Conservation (phyloP, 2,888 invertebrate species). For the Aleiodes leptofemur region DNA sequence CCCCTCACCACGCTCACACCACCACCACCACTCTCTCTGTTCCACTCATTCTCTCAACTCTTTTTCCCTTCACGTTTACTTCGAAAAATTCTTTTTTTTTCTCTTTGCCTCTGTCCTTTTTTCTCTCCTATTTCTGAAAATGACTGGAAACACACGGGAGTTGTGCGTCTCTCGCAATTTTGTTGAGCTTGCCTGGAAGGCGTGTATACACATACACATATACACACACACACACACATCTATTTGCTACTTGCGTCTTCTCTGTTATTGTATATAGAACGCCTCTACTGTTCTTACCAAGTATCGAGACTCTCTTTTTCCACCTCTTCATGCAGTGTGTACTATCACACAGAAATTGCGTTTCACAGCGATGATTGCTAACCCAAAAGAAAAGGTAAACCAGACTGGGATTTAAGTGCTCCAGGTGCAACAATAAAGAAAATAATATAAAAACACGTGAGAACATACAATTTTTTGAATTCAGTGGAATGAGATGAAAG, state of each 20-base stretch:
- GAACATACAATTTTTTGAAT: neutral
- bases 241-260: constrained; percentile 15
- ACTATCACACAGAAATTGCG: constrained; percentile 23
- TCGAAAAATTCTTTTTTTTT: neutral
- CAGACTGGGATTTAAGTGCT: constrained; percentile 28
- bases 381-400: constrained; percentile 27
- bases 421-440: constrained; percentile 25
- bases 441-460: constrained; percentile 18
- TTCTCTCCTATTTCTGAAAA: neutral
- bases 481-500: neutral
- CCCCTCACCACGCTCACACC: constrained; percentile 6
- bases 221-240: neutral
- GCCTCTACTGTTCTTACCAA: constrained; percentile 5
- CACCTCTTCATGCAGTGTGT: constrained; percentile 18
- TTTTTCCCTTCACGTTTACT: too few relatives aligned
- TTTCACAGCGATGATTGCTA: constrained; percentile 35
- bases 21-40: neutral
- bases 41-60: neutral
- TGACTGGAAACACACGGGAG: constrained; percentile 12
- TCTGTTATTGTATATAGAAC: constrained; percentile 28
- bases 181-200: constrained; percentile 26
- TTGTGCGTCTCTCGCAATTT: constrained; percentile 29
- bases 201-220: neutral
- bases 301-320: constrained; percentile 16
- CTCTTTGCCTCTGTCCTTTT: neutral